Conservation (phyloP, 2,113 vertebrate species). For the Crotalus helleri region DNA sequence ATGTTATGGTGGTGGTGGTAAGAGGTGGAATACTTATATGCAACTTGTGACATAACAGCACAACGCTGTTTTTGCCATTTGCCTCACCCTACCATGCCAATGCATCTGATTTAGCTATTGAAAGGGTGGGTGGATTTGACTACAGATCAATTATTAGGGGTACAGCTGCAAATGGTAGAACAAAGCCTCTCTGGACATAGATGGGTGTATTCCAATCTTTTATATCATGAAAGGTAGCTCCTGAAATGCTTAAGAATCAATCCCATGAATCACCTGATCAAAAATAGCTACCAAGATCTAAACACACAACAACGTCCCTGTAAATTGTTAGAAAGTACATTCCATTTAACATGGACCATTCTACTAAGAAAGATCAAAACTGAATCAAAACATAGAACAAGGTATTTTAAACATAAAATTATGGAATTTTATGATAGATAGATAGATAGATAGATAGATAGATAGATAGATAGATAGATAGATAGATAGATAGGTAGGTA, state of each 20-base stretch:
- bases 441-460: background rate
- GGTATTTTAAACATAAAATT: background rate
- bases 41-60: background rate
- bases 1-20: background rate
- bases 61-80: background rate
- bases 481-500: too few relatives aligned
- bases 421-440: background rate
- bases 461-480: too few relatives aligned
- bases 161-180: background rate
- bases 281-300: background rate
- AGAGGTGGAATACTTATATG: background rate
- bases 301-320: background rate
- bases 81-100: too few relatives aligned
- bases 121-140: background rate
- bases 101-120: background rate
- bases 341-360: background rate
- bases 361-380: background rate
- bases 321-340: background rate
- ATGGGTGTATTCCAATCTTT: background rate
- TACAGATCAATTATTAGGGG: background rate
- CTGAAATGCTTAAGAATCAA: background rate
- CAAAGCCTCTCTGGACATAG: background rate
- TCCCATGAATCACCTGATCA: background rate
- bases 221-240: background rate
- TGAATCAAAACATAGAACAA: background rate